Percentiles rank a stretch among this genome's conserved stretches.
phyloP scores from a whole-genome alignment of 92 coral and sea anemone species.

The Bergia puertoricense region DNA sequence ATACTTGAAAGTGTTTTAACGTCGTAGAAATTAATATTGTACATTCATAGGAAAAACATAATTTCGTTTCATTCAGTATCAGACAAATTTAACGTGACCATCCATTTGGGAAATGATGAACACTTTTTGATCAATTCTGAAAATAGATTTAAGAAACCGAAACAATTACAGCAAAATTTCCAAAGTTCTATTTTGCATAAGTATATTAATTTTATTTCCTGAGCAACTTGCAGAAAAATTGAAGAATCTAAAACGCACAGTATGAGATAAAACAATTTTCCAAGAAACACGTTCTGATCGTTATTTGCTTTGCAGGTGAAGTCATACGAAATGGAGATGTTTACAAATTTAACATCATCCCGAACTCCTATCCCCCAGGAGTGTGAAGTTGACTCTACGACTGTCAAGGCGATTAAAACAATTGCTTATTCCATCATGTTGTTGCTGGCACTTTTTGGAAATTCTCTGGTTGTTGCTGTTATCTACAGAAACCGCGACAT shows the following conservation, averaged over 20 bases:
- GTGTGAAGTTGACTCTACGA: slow-evolving; percentile 8
- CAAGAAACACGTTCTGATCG: background rate
- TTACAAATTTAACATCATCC: background rate
- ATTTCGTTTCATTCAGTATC: background rate
- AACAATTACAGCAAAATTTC: background rate
- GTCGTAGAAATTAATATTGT: too few relatives aligned
- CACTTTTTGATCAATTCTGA: background rate
- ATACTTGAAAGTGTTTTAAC: too few relatives aligned
- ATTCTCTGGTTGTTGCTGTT: slow-evolving; percentile 11
- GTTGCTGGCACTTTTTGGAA: slow-evolving; percentile 10
- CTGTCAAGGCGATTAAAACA: background rate
- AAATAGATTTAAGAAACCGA: too few relatives aligned
- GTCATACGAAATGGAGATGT: background rate
- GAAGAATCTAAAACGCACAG: background rate
- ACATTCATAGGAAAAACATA: too few relatives aligned
- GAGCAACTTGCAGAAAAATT: background rate
- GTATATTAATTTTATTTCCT: too few relatives aligned
- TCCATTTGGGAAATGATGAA: background rate
- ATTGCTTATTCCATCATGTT: background rate
- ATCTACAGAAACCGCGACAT: slow-evolving; percentile 22
- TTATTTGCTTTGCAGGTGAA: background rate
- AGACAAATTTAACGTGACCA: background rate
- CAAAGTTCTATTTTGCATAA: background rate
- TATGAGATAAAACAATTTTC: background rate
- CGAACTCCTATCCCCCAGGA: background rate